Conservation (phyloP, 2,797 vertebrate genomes). For the Acanthurus leucopareius region DNA sequence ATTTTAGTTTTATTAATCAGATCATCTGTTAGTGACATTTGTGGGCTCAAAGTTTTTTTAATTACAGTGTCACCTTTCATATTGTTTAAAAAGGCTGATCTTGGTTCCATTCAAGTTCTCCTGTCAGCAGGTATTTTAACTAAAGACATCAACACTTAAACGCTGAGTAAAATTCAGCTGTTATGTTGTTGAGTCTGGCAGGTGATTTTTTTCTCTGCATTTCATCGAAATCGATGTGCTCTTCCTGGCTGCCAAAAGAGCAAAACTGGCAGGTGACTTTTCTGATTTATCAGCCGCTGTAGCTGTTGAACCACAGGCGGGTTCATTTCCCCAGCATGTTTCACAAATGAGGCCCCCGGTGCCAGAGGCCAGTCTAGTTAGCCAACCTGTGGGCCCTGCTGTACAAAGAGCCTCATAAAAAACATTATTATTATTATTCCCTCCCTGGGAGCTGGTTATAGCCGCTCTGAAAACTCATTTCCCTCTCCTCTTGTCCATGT, state of each 20-base stretch:
- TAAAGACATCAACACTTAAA: not conserved
- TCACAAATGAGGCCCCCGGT: slow-evolving; percentile 52
- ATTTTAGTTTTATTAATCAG: too few species aligned
- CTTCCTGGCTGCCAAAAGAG: not conserved
- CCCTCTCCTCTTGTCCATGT: slow-evolving; percentile 74
- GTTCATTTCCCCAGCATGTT: slow-evolving; percentile 39
- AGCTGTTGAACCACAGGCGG: slow-evolving; percentile 41
- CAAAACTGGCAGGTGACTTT: slow-evolving; percentile 13
- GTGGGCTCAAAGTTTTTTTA: too few species aligned
- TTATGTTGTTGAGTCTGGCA: slow-evolving; percentile 7
- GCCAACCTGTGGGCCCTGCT: slow-evolving; percentile 57
- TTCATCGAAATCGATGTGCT: not conserved
- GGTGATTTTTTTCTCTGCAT: not conserved
- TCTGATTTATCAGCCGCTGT: slow-evolving; percentile 21
- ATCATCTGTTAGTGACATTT: too few species aligned
- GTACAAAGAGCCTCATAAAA: slow-evolving; percentile 59
- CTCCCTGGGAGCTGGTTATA: slow-evolving; percentile 66
- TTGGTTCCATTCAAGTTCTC: not conserved
- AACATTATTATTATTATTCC: slow-evolving; percentile 73
- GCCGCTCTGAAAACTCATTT: slow-evolving; percentile 76
- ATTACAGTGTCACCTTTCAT: too few species aligned
- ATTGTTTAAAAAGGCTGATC: not conserved
- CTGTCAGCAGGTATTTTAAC: not conserved
- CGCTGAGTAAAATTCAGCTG: not conserved
- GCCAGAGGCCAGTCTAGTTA: slow-evolving; percentile 62